Conservation (phyloP, 1,140 invertebrate species). For the Danaus melanippus region DNA sequence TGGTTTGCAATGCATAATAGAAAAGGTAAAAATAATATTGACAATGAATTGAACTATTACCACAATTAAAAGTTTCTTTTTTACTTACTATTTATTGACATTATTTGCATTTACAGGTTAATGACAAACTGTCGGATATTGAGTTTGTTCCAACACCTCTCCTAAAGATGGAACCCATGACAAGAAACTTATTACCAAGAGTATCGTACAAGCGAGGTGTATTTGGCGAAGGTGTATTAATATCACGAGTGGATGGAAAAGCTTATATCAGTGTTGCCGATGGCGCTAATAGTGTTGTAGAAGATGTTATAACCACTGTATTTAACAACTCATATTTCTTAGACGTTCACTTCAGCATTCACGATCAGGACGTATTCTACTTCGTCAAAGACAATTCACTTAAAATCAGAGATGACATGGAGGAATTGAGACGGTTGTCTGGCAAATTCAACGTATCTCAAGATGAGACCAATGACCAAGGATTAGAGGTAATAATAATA, state of each 20-base stretch:
- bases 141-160: constrained; percentile 87
- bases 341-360: constrained; percentile 92
- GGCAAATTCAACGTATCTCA: constrained; percentile 95
- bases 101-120: constrained; percentile 71
- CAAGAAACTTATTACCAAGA: constrained; percentile 82
- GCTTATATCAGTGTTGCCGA: constrained; percentile 89
- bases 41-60: constrained; percentile 8
- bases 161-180: constrained; percentile 86
- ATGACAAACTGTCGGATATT: constrained; percentile 85
- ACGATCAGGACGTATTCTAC: constrained; percentile 94
- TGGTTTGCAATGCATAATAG: constrained; percentile 88
- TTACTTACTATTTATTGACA: constrained; percentile 1
- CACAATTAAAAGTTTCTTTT: constrained; percentile 1
- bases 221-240: constrained; percentile 91
- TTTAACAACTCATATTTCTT: constrained; percentile 94
- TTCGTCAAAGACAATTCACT: constrained; percentile 94
- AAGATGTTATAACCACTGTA: constrained; percentile 93
- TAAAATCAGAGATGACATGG: constrained; percentile 90
- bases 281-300: constrained; percentile 88
- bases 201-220: constrained; percentile 88
- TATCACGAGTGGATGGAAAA: constrained; percentile 85
- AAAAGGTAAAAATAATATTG: constrained; percentile 73
- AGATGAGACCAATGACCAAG: constrained; percentile 89
- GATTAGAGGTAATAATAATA: constrained; percentile 56
- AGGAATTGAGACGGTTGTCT: constrained; percentile 86